Percentiles rank a stretch among this genome's conserved stretches.
Conservation (phyloP, 2,888 invertebrate species). For the Cabera pusaria region DNA sequence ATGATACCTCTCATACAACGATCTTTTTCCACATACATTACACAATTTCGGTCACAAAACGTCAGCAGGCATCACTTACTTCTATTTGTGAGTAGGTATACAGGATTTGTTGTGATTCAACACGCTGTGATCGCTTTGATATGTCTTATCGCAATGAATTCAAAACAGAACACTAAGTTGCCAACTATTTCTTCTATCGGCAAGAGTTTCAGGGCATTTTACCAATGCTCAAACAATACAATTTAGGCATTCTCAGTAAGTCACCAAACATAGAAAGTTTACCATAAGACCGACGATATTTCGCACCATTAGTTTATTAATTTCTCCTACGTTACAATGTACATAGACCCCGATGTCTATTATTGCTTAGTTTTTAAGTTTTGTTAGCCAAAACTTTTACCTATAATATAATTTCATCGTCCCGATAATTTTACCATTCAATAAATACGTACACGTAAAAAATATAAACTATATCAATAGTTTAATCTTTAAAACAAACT, state of each 20-base stretch:
- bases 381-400: slow-evolving; percentile 78
- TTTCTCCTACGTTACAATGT: slow-evolving; percentile 75
- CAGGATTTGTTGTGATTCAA: slow-evolving; percentile 35
- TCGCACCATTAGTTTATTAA: slow-evolving; percentile 77
- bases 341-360: slow-evolving; percentile 78
- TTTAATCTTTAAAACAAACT: slow-evolving; percentile 84
- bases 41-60: slow-evolving; percentile 50
- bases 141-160: slow-evolving; percentile 67
- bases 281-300: slow-evolving; percentile 74
- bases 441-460: slow-evolving; percentile 84
- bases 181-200: slow-evolving; percentile 44
- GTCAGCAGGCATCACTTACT: slow-evolving; percentile 30
- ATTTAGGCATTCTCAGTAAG: slow-evolving; percentile 69
- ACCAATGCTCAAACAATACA: slow-evolving; percentile 69
- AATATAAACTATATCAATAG: slow-evolving; percentile 84
- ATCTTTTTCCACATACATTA: slow-evolving; percentile 34
- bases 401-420: slow-evolving; percentile 81
- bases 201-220: slow-evolving; percentile 65
- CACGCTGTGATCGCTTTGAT: slow-evolving; percentile 69
- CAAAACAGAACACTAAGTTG: slow-evolving; percentile 38
- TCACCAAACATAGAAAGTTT: slow-evolving; percentile 56
- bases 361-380: slow-evolving; percentile 83
- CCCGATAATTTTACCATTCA: slow-evolving; percentile 83
- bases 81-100: slow-evolving; percentile 33
- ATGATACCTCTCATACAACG: slow-evolving; percentile 62